Base-by-base conservation (phyloP, 2,797 vertebrate species). In the Amniataba percoides region DNA sequence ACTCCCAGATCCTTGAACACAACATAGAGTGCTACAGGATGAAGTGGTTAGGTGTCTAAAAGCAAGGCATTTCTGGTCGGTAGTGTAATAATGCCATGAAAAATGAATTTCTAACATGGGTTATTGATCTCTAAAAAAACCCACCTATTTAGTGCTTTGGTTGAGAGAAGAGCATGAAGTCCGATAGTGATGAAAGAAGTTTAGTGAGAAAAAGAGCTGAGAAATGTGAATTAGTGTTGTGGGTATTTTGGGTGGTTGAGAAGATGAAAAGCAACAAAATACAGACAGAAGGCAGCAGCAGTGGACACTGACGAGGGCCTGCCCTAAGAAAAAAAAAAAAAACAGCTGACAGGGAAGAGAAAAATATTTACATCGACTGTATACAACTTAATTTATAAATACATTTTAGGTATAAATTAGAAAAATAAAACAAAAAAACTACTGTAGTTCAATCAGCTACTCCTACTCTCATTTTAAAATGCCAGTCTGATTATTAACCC, bases 381-480 rank as follows among this genome's bases (percentile, higher is more conserved):
- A 93, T 92, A 97, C 91, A 96, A 95, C 90, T 94, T 94, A 94
- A 96, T 96, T 97, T 94, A 98, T 98, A 98, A 97, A 98, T 98
- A 98, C 94, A 96, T 94, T 94, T 95, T 93, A 96, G 88, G 93
- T 95, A 96, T 97, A 96, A 96, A 96, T 95, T 94, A 95, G 91
- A 95, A 93, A 82, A 93, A 95, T 90, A 80, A 88, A 95, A 88
- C 87, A 93, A 89, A 89, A 90, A 86, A 91, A 67, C 85, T 89
- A 91, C 72, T 81, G 82, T 90, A 91, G 84, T 88, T 93, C 82
- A 92, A 93, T 88, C 83, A 88, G 78, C 93, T 94, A 92, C 61
- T 81, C 78, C 92, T 92, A 93, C 83, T 78, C 83, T 88, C 83
- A 83, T 90, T 93, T 82, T 78, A 76, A 89, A 90, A 90, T 91